Conservation (phyloP, 2,113 vertebrate genomes). For the Panthera uncia region DNA sequence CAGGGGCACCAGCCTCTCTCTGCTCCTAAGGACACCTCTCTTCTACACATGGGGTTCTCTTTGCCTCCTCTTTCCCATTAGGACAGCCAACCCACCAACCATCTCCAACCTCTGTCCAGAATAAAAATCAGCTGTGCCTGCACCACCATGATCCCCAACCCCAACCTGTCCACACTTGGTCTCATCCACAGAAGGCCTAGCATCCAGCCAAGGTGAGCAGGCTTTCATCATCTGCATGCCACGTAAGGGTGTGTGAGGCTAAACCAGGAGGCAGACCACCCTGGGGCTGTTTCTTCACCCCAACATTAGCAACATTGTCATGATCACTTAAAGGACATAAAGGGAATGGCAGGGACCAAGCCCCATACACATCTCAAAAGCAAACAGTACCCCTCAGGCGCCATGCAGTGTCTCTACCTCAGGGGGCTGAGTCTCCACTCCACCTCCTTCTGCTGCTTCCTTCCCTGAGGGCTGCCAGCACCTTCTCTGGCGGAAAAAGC, state of each 20-base stretch:
- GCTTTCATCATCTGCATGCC: background rate
- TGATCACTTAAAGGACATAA: no score
- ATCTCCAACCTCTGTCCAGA: background rate
- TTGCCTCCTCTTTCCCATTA: background rate
- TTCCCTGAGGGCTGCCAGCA: background rate
- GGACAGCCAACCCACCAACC: background rate
- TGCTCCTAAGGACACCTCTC: background rate
- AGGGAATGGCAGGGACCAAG: no score
- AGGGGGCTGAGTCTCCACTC: background rate
- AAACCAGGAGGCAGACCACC: background rate
- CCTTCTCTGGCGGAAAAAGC: background rate
- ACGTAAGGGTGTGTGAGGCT: background rate
- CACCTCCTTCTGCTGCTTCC: background rate
- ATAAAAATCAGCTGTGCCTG: background rate
- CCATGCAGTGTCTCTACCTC: background rate
- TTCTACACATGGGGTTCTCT: accelerated
- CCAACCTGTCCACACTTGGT: no score
- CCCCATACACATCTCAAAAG: accelerated
- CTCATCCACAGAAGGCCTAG: background rate
- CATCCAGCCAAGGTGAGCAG: no score
- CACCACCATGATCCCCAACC: background rate
- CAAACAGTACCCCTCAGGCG: background rate
- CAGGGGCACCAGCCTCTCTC: background rate
- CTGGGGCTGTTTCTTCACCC: background rate
- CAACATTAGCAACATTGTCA: background rate